phyloP scores from a whole-genome alignment of 2,113 vertebrate species.

The Amphilophus citrinellus region DNA sequence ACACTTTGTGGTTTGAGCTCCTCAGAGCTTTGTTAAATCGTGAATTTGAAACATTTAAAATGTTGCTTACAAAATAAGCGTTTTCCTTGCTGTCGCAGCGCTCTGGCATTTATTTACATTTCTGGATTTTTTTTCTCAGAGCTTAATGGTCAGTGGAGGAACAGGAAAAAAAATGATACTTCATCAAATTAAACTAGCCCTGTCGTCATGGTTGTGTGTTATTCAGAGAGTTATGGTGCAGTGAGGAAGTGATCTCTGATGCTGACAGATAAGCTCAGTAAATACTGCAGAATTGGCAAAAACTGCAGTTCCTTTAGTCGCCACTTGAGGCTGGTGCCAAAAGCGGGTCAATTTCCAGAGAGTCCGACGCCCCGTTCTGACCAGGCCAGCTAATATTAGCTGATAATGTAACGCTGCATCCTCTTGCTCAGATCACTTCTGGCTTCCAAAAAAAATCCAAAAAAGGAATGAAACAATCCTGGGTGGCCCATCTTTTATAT shows the following conservation, averaged over 20 bases:
- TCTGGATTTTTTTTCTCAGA: not conserved
- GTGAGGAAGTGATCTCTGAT: not conserved
- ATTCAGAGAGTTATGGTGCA: not conserved
- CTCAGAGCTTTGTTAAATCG: not conserved
- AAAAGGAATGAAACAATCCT: not conserved
- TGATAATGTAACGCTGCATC: not conserved
- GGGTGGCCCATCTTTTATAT: not conserved
- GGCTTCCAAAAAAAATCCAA: too few species aligned
- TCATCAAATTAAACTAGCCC: not conserved
- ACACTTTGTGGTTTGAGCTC: not conserved
- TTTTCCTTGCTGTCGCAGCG: not conserved
- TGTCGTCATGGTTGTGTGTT: not conserved
- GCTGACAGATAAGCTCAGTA: not conserved
- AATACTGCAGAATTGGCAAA: not conserved
- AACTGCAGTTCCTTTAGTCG: not conserved
- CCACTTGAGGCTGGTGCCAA: not conserved
- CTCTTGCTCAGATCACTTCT: not conserved
- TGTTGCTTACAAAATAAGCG: not conserved
- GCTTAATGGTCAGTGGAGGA: not conserved
- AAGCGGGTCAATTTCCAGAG: not conserved
- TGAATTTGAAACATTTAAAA: not conserved
- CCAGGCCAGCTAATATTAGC: not conserved
- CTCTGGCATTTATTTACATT: not conserved
- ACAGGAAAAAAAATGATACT: not conserved
- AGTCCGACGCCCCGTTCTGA: not conserved